Evolutionary conservation across 2,113 vertebrate genomes (phyloP), one percentile per base, ranked within the genome.

Genomic region (Cyphomyrus discorhynchus): DNA sequence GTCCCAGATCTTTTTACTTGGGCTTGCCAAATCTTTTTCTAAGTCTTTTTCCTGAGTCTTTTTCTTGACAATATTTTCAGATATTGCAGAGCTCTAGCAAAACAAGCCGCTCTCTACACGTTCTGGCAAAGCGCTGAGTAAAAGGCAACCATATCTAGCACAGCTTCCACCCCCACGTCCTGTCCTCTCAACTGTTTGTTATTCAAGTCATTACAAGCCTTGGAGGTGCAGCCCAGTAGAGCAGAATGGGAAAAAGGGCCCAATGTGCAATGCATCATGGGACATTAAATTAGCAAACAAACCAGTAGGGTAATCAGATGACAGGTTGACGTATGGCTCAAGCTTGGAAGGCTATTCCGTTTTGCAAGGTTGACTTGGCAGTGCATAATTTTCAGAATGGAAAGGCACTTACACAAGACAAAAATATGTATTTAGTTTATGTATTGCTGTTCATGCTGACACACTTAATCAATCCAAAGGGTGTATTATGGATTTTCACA

Each of bases 131-230:
- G 47, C 42, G 15, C 77, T 15, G 24, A 89, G n/a, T 47, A 35
- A 21, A 53, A 80, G 27, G 53, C 27, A 52, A 74, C 66, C 66
- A 10, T 31, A 89, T 74, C 66, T 39, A 19, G 27, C 66, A 24
- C 35, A 47, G 82, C 4, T 46, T 77, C 62, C 70, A 52, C 47
- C 47, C 27, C 70, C 46, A 15, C 15, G 35, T 83, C 24, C n/a
- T 42, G 66, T 88, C 89, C 89, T 35, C 10, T 80, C 19, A 42
- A 31, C 82, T 91, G 87, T 66, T 92, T 92, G 70, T 62, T 91
- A 92, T 91, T 91, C 90, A 66, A 56, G 66, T 58, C 39, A 46
- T 49, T 62, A 47, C 58, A 10, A 4, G 47, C 24, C 15, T 77
- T 50, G 49, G 89, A 84, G 89, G 74, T 90, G 24, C n/a, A 56